Evolutionary conservation across 2,888 invertebrate genomes (phyloP).

Genomic region (Agrotis clavis): DNA sequence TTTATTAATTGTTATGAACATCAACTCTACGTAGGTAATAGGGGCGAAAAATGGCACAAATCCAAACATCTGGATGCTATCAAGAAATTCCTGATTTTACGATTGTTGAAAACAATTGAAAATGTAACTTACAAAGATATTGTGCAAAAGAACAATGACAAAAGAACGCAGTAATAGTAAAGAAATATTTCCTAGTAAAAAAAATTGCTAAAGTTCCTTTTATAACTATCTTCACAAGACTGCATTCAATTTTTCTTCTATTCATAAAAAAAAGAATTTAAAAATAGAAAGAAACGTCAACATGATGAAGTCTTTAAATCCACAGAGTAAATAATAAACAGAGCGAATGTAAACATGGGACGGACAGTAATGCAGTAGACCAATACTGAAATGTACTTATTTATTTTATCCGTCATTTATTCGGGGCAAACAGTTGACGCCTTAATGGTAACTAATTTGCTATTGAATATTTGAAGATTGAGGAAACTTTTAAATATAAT

Average conservation of each 20-base stretch:
- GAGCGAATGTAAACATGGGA: constrained; percentile 21
- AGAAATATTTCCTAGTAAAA: constrained; percentile 4
- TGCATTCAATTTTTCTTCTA: constrained; percentile 27
- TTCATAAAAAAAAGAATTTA: constrained; percentile 14
- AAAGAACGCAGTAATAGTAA: background rate
- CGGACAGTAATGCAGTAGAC: constrained; percentile 14
- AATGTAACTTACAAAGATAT: background rate
- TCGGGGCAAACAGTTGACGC: background rate
- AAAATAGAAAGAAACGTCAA: constrained; percentile 27
- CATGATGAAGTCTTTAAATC: constrained; percentile 35
- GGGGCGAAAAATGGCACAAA: too few species aligned
- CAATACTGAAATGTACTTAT: constrained; percentile 20
- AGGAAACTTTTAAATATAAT: too few species aligned
- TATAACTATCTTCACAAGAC: constrained; percentile 3
- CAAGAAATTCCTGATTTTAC: too few species aligned
- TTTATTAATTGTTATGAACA: too few species aligned
- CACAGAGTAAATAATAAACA: constrained; percentile 50
- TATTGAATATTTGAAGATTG: too few species aligned
- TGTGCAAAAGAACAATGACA: background rate
- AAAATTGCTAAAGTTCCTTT: background rate
- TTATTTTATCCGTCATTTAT: constrained; percentile 15
- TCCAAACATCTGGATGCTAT: too few species aligned
- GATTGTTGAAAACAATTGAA: background rate
- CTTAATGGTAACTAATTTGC: background rate
- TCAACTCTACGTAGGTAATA: too few species aligned